phyloP scores from a whole-genome alignment of 2,113 vertebrate genomes.

The Psophia crepitans region DNA sequence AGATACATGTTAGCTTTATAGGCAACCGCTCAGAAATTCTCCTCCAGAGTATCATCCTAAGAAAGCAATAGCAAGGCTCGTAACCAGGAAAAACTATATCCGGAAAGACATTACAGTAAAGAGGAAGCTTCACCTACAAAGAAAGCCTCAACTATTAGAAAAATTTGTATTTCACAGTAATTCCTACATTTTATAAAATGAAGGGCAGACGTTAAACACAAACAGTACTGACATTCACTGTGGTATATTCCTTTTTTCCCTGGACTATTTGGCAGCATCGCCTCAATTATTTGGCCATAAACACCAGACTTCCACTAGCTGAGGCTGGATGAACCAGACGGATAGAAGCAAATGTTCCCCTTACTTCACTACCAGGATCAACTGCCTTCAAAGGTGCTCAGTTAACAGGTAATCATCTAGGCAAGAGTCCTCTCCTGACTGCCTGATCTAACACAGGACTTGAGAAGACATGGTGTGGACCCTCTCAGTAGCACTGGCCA shows the following conservation, averaged over 20 bases:
- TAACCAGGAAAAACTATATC: background rate
- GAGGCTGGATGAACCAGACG: background rate
- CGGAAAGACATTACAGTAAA: background rate
- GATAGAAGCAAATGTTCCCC: background rate
- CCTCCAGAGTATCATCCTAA: background rate
- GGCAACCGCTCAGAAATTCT: background rate
- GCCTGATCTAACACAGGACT: background rate
- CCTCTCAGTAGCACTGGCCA: background rate
- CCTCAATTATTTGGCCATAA: constrained; percentile 11
- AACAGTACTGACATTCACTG: background rate
- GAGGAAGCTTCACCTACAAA: background rate
- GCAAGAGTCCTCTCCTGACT: background rate
- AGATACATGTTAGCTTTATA: background rate
- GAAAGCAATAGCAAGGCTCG: rapidly evolving
- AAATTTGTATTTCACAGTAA: background rate
- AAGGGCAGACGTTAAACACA: background rate
- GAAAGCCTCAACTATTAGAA: background rate
- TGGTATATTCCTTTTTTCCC: background rate
- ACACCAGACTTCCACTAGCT: background rate
- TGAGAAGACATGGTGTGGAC: background rate
- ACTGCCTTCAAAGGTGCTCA: background rate
- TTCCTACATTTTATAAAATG: background rate
- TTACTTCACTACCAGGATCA: background rate
- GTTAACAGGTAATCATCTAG: background rate
- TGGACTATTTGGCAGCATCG: background rate